Conservation (phyloP, 2,797 vertebrate genomes). For the Spinus pinus region DNA sequence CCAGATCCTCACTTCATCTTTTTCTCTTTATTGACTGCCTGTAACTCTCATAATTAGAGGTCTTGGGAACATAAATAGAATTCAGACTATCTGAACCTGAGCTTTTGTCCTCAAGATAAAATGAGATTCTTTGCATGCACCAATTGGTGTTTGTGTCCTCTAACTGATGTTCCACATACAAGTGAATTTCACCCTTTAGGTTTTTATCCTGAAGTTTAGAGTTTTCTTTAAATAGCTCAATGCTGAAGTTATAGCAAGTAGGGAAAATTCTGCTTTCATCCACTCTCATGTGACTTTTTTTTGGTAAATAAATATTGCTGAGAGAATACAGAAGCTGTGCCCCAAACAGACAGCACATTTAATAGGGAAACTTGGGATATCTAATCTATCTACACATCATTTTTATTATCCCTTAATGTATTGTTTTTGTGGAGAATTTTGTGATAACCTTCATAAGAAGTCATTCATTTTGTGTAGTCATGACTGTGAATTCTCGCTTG, state of each 20-base stretch:
- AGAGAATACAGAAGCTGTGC: neutral
- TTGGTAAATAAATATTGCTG: neutral
- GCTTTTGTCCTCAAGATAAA: neutral
- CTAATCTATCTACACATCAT: neutral
- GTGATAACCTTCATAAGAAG: neutral
- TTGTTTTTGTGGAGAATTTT: neutral
- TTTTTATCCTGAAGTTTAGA: neutral
- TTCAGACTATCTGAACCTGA: neutral
- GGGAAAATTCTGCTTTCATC: neutral
- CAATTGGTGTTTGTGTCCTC: neutral
- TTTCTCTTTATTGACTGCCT: neutral
- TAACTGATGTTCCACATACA: neutral
- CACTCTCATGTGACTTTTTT: neutral
- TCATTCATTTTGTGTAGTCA: neutral
- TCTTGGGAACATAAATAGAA: neutral
- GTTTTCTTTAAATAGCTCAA: neutral
- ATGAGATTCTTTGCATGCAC: neutral
- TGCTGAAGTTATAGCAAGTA: neutral
- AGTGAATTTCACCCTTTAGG: neutral
- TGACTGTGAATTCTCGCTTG: neutral
- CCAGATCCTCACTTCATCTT: neutral
- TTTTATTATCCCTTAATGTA: neutral
- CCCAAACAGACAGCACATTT: neutral
- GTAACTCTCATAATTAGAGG: neutral
- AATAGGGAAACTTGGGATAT: neutral